A percentile compares a stretch with the other conserved stretches of the same genome.
Evolutionary conservation across 2,888 invertebrate species (phyloP).

Genomic region (Ormia ochracea): DNA sequence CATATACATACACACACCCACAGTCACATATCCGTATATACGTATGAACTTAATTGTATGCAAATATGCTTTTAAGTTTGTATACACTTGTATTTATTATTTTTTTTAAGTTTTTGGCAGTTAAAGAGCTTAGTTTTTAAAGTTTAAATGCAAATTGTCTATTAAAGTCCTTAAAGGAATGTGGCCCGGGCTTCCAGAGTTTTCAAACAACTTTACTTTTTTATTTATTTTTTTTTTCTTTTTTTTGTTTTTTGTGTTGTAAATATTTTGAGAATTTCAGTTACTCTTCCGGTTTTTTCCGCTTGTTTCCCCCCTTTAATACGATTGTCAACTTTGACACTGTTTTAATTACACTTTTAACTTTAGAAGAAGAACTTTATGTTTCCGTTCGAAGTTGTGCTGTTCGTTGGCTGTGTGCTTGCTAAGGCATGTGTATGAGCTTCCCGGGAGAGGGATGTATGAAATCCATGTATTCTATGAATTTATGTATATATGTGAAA

Average conservation of each 20-base stretch:
- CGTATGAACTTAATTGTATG: no score
- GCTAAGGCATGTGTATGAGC: background rate
- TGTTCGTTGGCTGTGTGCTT: background rate
- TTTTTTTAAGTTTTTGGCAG: constrained; percentile 36
- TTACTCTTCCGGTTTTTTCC: constrained; percentile 2
- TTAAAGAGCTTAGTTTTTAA: constrained; percentile 1
- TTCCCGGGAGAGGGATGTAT: background rate
- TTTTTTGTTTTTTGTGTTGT: background rate
- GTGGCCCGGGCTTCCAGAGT: background rate
- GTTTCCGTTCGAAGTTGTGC: constrained; percentile 40
- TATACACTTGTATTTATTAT: no score
- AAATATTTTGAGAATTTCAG: background rate
- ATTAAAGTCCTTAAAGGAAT: background rate
- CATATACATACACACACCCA: no score
- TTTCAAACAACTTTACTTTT: background rate
- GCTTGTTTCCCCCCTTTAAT: background rate
- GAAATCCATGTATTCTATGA: background rate
- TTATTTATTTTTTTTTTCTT: background rate
- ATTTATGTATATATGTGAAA: constrained; percentile 24
- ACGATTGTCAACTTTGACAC: constrained; percentile 41
- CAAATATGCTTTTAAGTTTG: no score
- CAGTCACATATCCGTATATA: no score
- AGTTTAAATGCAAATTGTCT: background rate
- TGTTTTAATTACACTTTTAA: constrained; percentile 42
- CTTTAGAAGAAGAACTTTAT: constrained; percentile 23